Percentiles rank a stretch among this genome's conserved stretches.
These are phyloP conservation scores for Tarsius wallacei DNA, from an alignment of 2,797 vertebrate genomes.

Conservation along the genomic window DNA sequence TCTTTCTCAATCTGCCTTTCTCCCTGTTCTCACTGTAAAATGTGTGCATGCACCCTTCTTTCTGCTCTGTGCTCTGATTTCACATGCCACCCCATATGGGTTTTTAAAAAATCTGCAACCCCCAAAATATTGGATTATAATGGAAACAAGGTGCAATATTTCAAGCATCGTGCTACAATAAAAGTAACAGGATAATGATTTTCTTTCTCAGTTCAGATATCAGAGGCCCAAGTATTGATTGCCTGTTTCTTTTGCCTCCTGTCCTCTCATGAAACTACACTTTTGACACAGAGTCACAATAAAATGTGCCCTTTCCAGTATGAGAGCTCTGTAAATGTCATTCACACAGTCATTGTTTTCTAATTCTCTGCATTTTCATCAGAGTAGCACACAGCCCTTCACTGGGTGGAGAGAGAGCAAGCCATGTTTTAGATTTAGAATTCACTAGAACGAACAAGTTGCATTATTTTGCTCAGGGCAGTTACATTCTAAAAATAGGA, in stretches of 20 bases:
- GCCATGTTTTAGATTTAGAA: conserved; percentile 56
- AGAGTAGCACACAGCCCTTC: conserved; percentile 51
- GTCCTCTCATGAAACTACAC: conserved; percentile 89
- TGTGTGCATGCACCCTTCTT: neutral
- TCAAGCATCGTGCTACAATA: conserved; percentile 88
- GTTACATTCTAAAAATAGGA: conserved; percentile 30
- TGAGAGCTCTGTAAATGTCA: conserved; percentile 91
- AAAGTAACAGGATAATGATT: conserved; percentile 92
- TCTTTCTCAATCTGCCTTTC: conserved; percentile 48
- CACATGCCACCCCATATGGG: neutral
- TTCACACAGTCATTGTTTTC: conserved; percentile 86
- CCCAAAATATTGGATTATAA: conserved; percentile 80
- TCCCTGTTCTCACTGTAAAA: neutral
- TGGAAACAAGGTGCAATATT: conserved; percentile 87
- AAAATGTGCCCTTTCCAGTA: conserved; percentile 89
- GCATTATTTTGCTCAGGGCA: conserved; percentile 18
- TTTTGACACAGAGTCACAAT: conserved; percentile 91
- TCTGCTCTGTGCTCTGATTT: conserved; percentile 48
- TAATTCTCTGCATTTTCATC: conserved; percentile 87
- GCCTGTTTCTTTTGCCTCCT: conserved; percentile 89
- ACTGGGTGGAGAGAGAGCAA: conserved; percentile 24
- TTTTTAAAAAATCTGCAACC: conserved; percentile 64
- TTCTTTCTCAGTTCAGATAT: conserved; percentile 90
- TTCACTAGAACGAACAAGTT: conserved; percentile 21
- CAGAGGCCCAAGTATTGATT: conserved; percentile 91